These are phyloP conservation scores for Cyrtonyx montezumae DNA, from an alignment of 2,113 vertebrate genomes.

Conservation along the genomic window DNA sequence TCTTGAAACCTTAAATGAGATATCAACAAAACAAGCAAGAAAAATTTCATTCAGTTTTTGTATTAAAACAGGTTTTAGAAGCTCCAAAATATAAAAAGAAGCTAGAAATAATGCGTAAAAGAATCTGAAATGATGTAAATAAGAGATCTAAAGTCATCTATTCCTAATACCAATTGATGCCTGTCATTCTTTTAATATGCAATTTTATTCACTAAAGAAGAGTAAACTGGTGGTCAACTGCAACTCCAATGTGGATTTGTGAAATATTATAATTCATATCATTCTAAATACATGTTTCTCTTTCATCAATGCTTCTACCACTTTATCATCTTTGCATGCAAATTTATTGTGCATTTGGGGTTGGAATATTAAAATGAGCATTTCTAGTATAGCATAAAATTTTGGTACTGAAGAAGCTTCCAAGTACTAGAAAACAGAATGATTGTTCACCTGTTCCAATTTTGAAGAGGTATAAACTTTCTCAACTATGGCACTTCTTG, in stretches of 20 bases:
- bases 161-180: not conserved
- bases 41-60: not conserved
- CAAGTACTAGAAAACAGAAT: not conserved
- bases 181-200: not conserved
- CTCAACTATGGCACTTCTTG: not conserved
- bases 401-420: not conserved
- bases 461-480: not conserved
- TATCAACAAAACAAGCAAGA: not conserved
- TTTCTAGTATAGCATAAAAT: not conserved
- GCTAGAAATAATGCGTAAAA: not conserved
- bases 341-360: no score
- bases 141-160: not conserved
- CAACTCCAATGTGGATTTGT: not conserved
- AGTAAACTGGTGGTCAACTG: not conserved
- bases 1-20: not conserved
- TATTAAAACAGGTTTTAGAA: not conserved
- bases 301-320: not conserved
- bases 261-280: not conserved
- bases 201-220: not conserved
- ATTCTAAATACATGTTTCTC: not conserved
- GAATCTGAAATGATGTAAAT: not conserved
- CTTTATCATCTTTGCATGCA: no score
- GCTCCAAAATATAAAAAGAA: not conserved
- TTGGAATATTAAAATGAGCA: not conserved
- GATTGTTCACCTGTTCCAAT: not conserved